Conservation (phyloP, 2,113 vertebrate genomes). For the Actenoides lindsayi region DNA sequence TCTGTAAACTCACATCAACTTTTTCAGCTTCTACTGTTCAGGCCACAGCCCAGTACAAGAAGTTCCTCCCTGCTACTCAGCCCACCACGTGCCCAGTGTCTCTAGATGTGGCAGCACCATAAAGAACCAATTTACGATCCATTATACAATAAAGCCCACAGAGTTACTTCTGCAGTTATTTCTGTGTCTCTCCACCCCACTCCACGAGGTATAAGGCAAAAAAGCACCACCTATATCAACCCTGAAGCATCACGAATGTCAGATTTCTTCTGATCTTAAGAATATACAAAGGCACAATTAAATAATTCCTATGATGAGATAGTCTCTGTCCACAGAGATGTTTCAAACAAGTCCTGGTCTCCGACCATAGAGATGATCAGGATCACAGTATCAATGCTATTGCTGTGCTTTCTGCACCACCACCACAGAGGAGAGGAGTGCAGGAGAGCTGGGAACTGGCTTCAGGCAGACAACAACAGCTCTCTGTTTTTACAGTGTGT, state of each 20-base stretch:
- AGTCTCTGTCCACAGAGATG: neutral
- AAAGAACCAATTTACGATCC: neutral
- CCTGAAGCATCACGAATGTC: neutral
- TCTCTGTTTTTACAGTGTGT: neutral
- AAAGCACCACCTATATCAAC: neutral
- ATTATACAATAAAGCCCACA: neutral
- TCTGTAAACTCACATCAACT: neutral
- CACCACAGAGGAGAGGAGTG: neutral
- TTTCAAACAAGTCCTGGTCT: neutral
- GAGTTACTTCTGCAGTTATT: neutral
- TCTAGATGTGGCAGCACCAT: neutral
- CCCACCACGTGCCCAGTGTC: neutral
- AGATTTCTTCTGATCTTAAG: no score
- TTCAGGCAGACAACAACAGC: neutral
- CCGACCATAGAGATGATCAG: neutral
- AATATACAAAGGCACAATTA: neutral
- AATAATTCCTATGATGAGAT: neutral
- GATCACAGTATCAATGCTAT: neutral
- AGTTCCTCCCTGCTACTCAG: neutral
- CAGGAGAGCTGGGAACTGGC: neutral
- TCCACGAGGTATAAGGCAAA: neutral
- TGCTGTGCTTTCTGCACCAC: neutral
- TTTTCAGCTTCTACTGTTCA: neutral
- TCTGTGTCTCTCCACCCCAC: neutral
- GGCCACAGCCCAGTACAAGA: neutral